A percentile compares a stretch with the other conserved stretches of the same genome.
Evolutionary conservation across 1,140 invertebrate genomes (phyloP).

Genomic region (Nomia melanderi): DNA sequence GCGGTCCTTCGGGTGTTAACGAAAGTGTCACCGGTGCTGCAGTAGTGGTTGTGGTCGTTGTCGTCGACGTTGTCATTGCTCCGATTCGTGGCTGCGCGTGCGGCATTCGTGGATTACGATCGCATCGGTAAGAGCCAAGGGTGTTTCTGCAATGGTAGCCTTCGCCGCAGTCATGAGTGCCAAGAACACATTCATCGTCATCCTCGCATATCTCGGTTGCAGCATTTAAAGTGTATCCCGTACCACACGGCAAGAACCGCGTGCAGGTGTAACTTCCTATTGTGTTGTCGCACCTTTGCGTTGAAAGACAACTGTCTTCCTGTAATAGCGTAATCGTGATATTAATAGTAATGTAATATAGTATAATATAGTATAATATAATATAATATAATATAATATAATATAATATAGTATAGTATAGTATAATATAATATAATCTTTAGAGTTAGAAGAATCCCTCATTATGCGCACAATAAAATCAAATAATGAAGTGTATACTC

Average conservation of each 20-base stretch:
- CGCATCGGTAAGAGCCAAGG: constrained; percentile 89
- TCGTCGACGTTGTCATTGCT: constrained; percentile 14
- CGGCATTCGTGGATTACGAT: constrained; percentile 76
- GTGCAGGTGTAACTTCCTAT: constrained; percentile 93
- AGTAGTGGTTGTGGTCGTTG: constrained; percentile 35
- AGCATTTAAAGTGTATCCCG: constrained; percentile 96
- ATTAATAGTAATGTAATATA: neutral
- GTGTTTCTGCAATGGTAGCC: constrained; percentile 93
- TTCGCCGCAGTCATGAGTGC: constrained; percentile 90
- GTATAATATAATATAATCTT: too few relatives aligned
- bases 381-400: too few relatives aligned
- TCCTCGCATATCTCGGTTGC: constrained; percentile 94
- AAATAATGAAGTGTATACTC: too few relatives aligned
- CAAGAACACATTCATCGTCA: constrained; percentile 94
- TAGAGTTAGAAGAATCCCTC: too few relatives aligned
- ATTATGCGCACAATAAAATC: too few relatives aligned
- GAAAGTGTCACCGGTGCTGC: constrained; percentile 18
- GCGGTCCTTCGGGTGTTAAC: neutral
- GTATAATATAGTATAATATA: too few relatives aligned
- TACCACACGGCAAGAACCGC: constrained; percentile 93
- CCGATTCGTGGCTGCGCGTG: constrained; percentile 4
- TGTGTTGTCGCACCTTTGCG: constrained; percentile 94
- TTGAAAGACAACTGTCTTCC: constrained; percentile 82
- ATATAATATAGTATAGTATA: too few relatives aligned
- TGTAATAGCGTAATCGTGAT: constrained; percentile 22